Conservation (phyloP, 1,140 invertebrate species). For the Megathymus violae region DNA sequence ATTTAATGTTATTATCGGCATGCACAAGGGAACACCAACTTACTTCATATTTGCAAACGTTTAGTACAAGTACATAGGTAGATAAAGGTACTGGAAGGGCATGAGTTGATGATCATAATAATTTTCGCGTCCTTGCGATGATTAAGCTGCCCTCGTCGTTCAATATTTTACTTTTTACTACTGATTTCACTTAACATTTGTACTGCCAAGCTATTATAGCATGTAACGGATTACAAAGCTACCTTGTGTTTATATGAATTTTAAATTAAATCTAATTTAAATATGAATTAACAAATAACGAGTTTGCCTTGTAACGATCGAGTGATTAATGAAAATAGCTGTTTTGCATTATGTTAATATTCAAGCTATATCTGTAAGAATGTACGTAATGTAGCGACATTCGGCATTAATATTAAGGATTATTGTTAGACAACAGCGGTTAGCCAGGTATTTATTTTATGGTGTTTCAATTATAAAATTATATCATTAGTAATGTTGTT, state of each 20-base stretch:
- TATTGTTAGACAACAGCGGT: constrained; percentile 5
- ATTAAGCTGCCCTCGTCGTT: no score
- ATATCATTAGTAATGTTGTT: no score
- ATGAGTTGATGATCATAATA: no score
- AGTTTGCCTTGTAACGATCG: constrained; percentile 52
- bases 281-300: constrained; percentile 47
- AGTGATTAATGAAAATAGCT: constrained; percentile 49
- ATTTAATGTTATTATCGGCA: no score
- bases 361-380: constrained; percentile 16
- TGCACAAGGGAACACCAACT: no score
- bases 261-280: constrained; percentile 37
- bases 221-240: background rate
- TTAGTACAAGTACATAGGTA: no score
- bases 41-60: no score
- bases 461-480: background rate
- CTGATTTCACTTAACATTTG: background rate
- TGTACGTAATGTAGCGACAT: constrained; percentile 11
- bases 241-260: constrained; percentile 9
- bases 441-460: background rate
- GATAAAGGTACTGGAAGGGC: no score
- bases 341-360: constrained; percentile 38
- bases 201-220: background rate
- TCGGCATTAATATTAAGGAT: constrained; percentile 8
- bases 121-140: no score
- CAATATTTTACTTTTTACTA: no score